Percentiles rank a stretch among this genome's conserved stretches.
phyloP scores from a whole-genome alignment of 64 coral and sea anemone genomes.

The Dendrophyllia cribrosa region DNA sequence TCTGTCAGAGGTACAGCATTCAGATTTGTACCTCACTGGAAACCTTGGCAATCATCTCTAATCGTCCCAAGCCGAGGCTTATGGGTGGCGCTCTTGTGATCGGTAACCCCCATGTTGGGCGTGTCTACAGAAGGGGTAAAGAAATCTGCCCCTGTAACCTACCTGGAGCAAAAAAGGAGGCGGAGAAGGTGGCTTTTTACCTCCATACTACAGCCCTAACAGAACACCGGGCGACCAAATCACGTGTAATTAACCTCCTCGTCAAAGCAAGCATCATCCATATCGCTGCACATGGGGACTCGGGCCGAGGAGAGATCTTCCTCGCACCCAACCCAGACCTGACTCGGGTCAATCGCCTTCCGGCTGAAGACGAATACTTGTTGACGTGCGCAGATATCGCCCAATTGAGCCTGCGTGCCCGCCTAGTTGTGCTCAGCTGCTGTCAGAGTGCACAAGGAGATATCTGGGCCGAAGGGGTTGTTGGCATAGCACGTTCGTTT shows the following conservation, averaged over 20 bases:
- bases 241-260: constrained; percentile 11
- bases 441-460: constrained; percentile 23
- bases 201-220: constrained; percentile 17
- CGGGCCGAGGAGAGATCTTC: constrained; percentile 29
- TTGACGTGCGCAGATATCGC: constrained; percentile 33
- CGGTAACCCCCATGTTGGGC: constrained; percentile 5
- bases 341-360: constrained; percentile 16
- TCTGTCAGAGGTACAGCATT: background rate
- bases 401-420: background rate
- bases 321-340: constrained; percentile 16
- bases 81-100: constrained; percentile 11
- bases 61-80: background rate
- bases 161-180: constrained; percentile 24
- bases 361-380: constrained; percentile 3
- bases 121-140: background rate
- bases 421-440: constrained; percentile 42
- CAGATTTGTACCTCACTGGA: constrained; percentile 12
- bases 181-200: constrained; percentile 1
- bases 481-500: constrained; percentile 21
- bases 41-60: constrained; percentile 17
- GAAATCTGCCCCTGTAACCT: background rate
- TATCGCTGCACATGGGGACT: constrained; percentile 25
- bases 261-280: constrained; percentile 30
- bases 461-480: constrained; percentile 10
- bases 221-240: background rate